A percentile compares a stretch with the other conserved stretches of the same genome.
phyloP scores from a whole-genome alignment of 30 jellyfish, hydroid and myxozoan species.

The Nemopilema nomurai region DNA sequence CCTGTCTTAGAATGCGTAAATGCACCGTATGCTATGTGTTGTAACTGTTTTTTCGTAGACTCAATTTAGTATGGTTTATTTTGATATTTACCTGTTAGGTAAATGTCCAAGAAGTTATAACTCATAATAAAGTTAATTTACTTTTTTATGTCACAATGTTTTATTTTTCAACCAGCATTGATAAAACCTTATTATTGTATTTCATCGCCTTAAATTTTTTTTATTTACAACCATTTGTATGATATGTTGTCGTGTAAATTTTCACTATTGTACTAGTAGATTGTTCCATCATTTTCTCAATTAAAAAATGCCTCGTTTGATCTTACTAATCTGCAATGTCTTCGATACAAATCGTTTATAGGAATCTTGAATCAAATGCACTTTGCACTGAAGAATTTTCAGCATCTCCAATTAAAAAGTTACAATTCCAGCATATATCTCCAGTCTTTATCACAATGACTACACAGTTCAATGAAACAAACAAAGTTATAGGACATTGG shows the following conservation, averaged over 20 bases:
- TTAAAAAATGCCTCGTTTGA: not conserved
- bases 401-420: no score
- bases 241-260: not conserved
- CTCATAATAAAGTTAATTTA: not conserved
- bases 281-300: not conserved
- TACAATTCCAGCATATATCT: no score
- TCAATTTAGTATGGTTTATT: not conserved
- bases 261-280: not conserved
- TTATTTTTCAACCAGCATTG: not conserved
- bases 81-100: not conserved
- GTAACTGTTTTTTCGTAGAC: not conserved
- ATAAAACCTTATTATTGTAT: not conserved
- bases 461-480: no score
- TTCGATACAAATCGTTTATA: no score
- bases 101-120: not conserved
- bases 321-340: not conserved
- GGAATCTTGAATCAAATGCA: no score
- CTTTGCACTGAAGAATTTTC: no score
- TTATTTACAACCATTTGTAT: not conserved
- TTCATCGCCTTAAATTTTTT: not conserved
- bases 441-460: no score
- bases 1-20: no score
- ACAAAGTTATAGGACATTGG: no score
- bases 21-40: no score
- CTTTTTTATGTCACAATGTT: not conserved